phyloP scores from a whole-genome alignment of 2,888 invertebrate species.

The Micropterix aruncella region DNA sequence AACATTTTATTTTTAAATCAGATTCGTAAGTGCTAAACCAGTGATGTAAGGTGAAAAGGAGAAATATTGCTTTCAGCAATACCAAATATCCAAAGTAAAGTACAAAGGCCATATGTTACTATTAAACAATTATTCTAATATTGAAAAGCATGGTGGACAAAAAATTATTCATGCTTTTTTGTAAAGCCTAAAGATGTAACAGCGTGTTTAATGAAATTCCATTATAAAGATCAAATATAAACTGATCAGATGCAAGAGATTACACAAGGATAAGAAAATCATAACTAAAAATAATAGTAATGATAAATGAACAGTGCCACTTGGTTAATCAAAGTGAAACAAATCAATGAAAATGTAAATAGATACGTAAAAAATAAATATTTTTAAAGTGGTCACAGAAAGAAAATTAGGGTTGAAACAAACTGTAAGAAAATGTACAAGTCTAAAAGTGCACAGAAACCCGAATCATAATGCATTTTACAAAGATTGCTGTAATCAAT shows the following conservation, averaged over 20 bases:
- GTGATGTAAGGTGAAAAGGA: too few species aligned
- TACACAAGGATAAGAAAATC: constrained; percentile 4
- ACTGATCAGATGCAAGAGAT: constrained; percentile 3
- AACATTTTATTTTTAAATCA: too few species aligned
- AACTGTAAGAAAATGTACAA: not conserved
- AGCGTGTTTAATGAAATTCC: not conserved
- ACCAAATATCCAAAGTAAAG: not conserved
- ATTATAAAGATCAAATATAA: constrained; percentile 2
- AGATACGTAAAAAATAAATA: not conserved
- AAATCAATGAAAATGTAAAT: constrained; percentile 3
- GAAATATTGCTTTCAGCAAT: not conserved
- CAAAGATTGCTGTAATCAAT: constrained; percentile 6
- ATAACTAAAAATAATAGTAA: constrained; percentile 5
- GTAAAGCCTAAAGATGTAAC: not conserved
- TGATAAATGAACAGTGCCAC: constrained; percentile 7
- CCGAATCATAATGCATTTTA: constrained; percentile 12
- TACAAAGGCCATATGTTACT: not conserved
- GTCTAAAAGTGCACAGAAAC: constrained; percentile 11
- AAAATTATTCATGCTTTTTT: constrained; percentile 1
- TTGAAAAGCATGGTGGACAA: constrained; percentile 4
- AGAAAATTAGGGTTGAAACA: not conserved
- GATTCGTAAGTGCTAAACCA: too few species aligned
- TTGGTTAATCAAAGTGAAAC: constrained; percentile 8
- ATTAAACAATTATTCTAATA: constrained; percentile 4
- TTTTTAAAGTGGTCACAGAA: not conserved